Evolutionary conservation across 2,888 invertebrate species (phyloP).

Genomic region (Caenorhabditis angaria): DNA sequence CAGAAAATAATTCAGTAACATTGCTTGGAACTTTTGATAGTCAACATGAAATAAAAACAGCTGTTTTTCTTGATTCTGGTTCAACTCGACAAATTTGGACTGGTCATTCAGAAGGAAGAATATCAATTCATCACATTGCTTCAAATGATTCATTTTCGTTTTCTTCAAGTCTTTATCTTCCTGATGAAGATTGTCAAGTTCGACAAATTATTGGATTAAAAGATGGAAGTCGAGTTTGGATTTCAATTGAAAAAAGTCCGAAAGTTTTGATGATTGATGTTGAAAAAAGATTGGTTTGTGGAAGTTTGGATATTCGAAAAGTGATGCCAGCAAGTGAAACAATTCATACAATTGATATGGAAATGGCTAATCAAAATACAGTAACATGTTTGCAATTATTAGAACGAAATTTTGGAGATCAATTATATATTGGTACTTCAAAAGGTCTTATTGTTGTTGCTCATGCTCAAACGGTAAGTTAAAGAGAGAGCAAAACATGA

Average conservation of each 20-base stretch:
- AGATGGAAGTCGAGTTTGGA: constrained; percentile 47
- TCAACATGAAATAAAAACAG: constrained; percentile 31
- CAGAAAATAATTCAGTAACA: constrained; percentile 46
- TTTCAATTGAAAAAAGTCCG: constrained; percentile 45
- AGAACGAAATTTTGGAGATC: constrained; percentile 72
- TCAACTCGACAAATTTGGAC: constrained; percentile 79
- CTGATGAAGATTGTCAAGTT: constrained; percentile 70
- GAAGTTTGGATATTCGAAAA: constrained; percentile 51
- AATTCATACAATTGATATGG: constrained; percentile 87
- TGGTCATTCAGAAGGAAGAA: constrained; percentile 83
- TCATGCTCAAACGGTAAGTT: constrained; percentile 77
- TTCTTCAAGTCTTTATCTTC: constrained; percentile 78
- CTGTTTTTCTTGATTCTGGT: constrained; percentile 23
- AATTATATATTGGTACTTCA: constrained; percentile 88
- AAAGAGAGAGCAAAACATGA: background rate
- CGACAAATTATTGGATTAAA: constrained; percentile 36
- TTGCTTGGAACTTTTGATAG: constrained; percentile 37
- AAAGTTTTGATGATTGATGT: constrained; percentile 55
- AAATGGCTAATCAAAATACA: constrained; percentile 78
- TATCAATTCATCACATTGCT: constrained; percentile 82
- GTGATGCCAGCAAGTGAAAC: constrained; percentile 81
- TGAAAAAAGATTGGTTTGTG: constrained; percentile 40
- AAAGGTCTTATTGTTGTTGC: constrained; percentile 93
- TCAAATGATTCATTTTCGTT: constrained; percentile 78
- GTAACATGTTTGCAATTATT: constrained; percentile 80